These are phyloP conservation scores for Drosophila anomalata DNA, from an alignment of 2,888 invertebrate species.

Conservation along the genomic window DNA sequence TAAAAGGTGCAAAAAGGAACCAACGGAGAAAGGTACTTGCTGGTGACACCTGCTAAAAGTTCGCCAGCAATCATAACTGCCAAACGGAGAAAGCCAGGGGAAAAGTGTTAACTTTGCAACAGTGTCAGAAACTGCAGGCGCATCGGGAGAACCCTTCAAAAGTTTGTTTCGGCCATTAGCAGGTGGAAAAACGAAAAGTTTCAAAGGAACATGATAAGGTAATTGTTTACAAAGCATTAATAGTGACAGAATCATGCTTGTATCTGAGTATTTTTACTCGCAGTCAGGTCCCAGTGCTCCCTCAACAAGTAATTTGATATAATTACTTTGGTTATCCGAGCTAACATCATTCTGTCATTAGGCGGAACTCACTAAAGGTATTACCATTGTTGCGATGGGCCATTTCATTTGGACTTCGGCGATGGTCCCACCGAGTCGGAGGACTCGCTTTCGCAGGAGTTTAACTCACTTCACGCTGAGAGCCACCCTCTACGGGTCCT, in stretches of 20 bases:
- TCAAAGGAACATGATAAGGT: background rate
- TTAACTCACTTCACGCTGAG: conserved; percentile 5
- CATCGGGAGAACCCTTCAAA: conserved; percentile 12
- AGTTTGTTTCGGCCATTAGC: conserved; percentile 17
- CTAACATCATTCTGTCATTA: background rate
- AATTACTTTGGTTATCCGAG: background rate
- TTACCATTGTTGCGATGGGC: background rate
- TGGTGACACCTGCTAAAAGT: conserved; percentile 41
- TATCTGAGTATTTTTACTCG: too few relatives aligned
- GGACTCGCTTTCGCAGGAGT: background rate
- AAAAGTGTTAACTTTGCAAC: conserved; percentile 30
- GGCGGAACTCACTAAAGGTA: background rate
- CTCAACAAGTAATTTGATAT: too few relatives aligned
- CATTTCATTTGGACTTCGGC: conserved; percentile 6
- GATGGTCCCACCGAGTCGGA: conserved; percentile 4
- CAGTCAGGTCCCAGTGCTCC: too few relatives aligned
- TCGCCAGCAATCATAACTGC: conserved; percentile 31
- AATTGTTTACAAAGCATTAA: too few relatives aligned
- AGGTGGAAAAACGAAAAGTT: background rate
- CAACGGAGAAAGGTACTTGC: conserved; percentile 19
- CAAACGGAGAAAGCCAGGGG: background rate
- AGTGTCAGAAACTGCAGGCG: conserved; percentile 41
- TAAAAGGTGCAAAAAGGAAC: background rate
- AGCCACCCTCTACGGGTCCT: conserved; percentile 6
- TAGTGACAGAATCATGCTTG: too few relatives aligned